A percentile compares a stretch with the other conserved stretches of the same genome.
These are phyloP conservation scores for Drosophila vallismaia DNA, from an alignment of 2,888 invertebrate species.

Conservation along the genomic window DNA sequence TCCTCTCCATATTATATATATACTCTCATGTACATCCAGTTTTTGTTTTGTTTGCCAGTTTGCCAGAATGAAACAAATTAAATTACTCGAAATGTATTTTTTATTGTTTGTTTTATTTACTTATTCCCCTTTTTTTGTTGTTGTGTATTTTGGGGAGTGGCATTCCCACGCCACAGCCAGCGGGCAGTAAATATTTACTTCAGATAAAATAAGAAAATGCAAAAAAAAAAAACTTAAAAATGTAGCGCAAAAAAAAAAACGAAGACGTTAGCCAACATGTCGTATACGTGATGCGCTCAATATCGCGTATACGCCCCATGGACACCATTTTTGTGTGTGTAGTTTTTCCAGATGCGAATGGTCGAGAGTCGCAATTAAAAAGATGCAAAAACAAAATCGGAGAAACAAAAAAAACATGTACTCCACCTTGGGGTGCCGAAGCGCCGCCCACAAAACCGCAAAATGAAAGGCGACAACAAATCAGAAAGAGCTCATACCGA, in stretches of 20 bases:
- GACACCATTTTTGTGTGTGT: slow-evolving; percentile 40
- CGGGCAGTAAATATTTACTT: slow-evolving; percentile 63
- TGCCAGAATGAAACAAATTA: slow-evolving; percentile 55
- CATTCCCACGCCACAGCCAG: slow-evolving; percentile 62
- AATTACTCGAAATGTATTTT: slow-evolving; percentile 53
- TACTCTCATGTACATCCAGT: neutral
- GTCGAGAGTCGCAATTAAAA: slow-evolving; percentile 46
- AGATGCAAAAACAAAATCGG: slow-evolving; percentile 34
- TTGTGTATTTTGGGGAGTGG: slow-evolving; percentile 54
- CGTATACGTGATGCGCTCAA: slow-evolving; percentile 32
- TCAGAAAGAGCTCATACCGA: slow-evolving; percentile 39
- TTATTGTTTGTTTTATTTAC: slow-evolving; percentile 38
- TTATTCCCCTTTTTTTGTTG: slow-evolving; percentile 17
- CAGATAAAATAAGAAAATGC: slow-evolving; percentile 36
- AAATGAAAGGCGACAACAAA: slow-evolving; percentile 57
- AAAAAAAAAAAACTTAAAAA: slow-evolving; percentile 2
- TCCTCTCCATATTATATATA: neutral
- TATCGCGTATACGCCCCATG: slow-evolving; percentile 36
- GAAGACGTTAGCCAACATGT: slow-evolving; percentile 23
- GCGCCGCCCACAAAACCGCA: slow-evolving; percentile 71
- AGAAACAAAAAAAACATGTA: slow-evolving; percentile 4
- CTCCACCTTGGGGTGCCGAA: slow-evolving; percentile 44
- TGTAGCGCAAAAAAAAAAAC: slow-evolving; percentile 3
- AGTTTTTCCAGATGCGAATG: slow-evolving; percentile 8
- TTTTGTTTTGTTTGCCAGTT: slow-evolving; percentile 35